phyloP scores from a whole-genome alignment of 2,888 invertebrate species.

The Luperina nickerlii region DNA sequence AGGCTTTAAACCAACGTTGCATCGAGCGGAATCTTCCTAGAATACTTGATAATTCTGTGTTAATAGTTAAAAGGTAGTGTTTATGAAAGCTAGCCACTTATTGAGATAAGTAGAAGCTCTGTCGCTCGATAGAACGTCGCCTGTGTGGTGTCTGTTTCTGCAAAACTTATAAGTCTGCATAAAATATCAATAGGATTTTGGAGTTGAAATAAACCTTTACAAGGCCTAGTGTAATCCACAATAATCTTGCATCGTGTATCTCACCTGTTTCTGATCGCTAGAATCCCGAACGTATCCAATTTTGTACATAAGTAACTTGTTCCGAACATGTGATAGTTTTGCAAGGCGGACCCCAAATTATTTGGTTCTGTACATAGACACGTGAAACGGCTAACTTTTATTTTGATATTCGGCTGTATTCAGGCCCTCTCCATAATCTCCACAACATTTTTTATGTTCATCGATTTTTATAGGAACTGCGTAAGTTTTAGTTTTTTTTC shows the following conservation, averaged over 20 bases:
- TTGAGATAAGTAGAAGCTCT: constrained; percentile 43
- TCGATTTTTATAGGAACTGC: constrained; percentile 83
- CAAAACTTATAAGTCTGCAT: constrained; percentile 67
- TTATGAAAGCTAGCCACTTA: constrained; percentile 58
- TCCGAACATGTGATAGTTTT: constrained; percentile 55
- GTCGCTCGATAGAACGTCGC: constrained; percentile 61
- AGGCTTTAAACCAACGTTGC: constrained; percentile 61
- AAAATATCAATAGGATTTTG: constrained; percentile 67
- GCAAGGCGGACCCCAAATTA: constrained; percentile 59
- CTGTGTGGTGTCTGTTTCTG: constrained; percentile 64
- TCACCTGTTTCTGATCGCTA: constrained; percentile 50
- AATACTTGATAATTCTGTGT: constrained; percentile 60
- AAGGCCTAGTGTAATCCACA: constrained; percentile 61
- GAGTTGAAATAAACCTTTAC: constrained; percentile 58
- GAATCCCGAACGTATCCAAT: constrained; percentile 44
- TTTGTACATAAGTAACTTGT: constrained; percentile 46
- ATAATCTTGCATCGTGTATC: constrained; percentile 33
- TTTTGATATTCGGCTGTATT: constrained; percentile 66
- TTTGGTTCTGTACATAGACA: constrained; percentile 64
- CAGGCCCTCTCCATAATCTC: constrained; percentile 79
- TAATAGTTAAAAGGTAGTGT: constrained; percentile 60
- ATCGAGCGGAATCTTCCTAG: constrained; percentile 63
- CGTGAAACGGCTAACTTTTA: constrained; percentile 65
- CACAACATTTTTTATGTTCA: constrained; percentile 78
- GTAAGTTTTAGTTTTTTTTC: constrained; percentile 82